A percentile compares a stretch with the other conserved stretches of the same genome.
phyloP scores from a whole-genome alignment of 2,888 invertebrate species.

The Acronicta leporina region DNA sequence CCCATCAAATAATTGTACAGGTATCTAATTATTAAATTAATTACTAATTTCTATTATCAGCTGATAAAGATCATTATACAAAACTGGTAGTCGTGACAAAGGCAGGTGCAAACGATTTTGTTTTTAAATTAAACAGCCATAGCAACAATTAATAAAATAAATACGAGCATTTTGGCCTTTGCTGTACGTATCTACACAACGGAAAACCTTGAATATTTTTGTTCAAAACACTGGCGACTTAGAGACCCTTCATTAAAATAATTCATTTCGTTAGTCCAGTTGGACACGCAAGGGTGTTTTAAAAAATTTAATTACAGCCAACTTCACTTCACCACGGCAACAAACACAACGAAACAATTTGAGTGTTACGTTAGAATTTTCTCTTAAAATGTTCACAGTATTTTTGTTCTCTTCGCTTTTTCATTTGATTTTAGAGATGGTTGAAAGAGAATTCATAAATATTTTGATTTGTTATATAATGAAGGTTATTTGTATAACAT shows the following conservation, averaged over 20 bases:
- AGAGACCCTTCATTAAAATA: slow-evolving; percentile 79
- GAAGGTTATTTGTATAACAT: too few relatives aligned
- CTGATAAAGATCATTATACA: too few relatives aligned
- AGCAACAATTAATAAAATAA: slow-evolving; percentile 41
- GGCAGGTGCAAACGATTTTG: not conserved
- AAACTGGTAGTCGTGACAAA: too few relatives aligned
- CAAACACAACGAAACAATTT: slow-evolving; percentile 58
- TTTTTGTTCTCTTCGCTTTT: slow-evolving; percentile 18
- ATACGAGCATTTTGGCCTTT: slow-evolving; percentile 29
- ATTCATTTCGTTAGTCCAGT: slow-evolving; percentile 80
- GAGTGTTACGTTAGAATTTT: slow-evolving; percentile 46
- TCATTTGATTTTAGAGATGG: slow-evolving; percentile 23
- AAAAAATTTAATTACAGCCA: slow-evolving; percentile 74
- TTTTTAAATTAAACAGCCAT: slow-evolving; percentile 22
- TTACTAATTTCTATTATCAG: too few relatives aligned
- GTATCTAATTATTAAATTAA: too few relatives aligned
- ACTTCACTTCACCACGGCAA: slow-evolving; percentile 41
- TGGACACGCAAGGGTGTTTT: slow-evolving; percentile 78
- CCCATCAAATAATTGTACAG: too few relatives aligned
- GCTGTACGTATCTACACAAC: slow-evolving; percentile 32
- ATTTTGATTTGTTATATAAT: too few relatives aligned
- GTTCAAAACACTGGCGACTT: slow-evolving; percentile 50
- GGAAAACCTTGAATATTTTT: slow-evolving; percentile 47
- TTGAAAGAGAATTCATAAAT: too few relatives aligned
- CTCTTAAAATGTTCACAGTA: slow-evolving; percentile 19